Conservation (phyloP, 2,888 invertebrate genomes). For the Lasioglossum villosulum region DNA sequence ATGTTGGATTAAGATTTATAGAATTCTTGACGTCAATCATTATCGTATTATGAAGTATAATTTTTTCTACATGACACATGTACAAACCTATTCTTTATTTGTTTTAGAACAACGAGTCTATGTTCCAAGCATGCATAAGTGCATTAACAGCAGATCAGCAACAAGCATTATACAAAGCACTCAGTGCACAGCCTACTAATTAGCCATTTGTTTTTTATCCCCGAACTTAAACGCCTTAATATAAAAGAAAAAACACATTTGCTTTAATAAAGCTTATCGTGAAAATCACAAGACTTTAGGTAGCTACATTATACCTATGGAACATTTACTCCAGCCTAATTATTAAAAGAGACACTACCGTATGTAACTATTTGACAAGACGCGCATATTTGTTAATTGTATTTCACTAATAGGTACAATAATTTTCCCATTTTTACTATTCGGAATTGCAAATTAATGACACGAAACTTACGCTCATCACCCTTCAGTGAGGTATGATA, state of each 20-base stretch:
- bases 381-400: conserved; percentile 71
- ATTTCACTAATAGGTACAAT: conserved; percentile 62
- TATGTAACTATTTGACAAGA: conserved; percentile 74
- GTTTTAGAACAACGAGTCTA: conserved; percentile 89
- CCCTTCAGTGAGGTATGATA: conserved; percentile 41
- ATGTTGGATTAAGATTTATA: conserved; percentile 68
- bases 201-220: conserved; percentile 64
- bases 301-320: conserved; percentile 74
- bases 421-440: conserved; percentile 51
- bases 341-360: conserved; percentile 66
- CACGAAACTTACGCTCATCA: conserved; percentile 52
- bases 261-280: conserved; percentile 62
- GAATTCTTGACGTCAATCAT: not conserved
- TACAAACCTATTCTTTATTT: conserved; percentile 17
- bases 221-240: conserved; percentile 68
- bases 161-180: conserved; percentile 92
- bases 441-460: conserved; percentile 61
- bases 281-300: conserved; percentile 68
- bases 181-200: conserved; percentile 84
- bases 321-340: conserved; percentile 71
- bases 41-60: not conserved
- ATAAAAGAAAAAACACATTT: conserved; percentile 60
- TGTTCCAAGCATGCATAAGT: conserved; percentile 92
- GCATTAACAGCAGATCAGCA: conserved; percentile 92
- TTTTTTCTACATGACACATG: not conserved